Percentiles rank a stretch among this genome's conserved stretches.
These are phyloP conservation scores for Sacculina carcini DNA, from an alignment of 2,888 invertebrate genomes.

Conservation along the genomic window DNA sequence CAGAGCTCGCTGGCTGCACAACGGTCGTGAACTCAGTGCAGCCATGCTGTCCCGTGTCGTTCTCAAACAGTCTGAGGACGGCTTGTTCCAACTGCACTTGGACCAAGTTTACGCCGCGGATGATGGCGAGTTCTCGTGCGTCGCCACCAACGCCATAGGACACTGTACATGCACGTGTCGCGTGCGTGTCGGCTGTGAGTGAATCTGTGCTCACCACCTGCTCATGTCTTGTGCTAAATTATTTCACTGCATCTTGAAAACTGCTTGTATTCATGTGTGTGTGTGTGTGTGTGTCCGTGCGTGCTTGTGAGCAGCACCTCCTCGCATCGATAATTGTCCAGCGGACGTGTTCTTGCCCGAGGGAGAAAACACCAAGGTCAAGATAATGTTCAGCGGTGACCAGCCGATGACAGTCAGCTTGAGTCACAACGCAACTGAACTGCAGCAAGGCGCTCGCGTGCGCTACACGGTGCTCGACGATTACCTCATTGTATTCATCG, in stretches of 20 bases:
- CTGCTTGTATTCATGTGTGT: conserved; percentile 9
- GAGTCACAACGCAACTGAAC: conserved; percentile 48
- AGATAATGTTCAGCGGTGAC: conserved; percentile 85
- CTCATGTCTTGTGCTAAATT: no score
- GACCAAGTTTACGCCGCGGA: conserved; percentile 68
- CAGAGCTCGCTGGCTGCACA: conserved; percentile 63
- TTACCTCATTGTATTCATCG: conserved; percentile 81
- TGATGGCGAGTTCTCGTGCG: conserved; percentile 87
- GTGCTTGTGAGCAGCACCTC: no score
- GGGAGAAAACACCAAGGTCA: conserved; percentile 89
- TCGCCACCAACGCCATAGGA: conserved; percentile 76
- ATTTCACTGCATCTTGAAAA: background rate
- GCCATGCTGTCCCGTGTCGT: conserved; percentile 37
- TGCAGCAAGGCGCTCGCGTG: conserved; percentile 47
- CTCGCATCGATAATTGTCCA: conserved; percentile 69
- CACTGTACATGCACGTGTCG: conserved; percentile 62
- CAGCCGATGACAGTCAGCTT: conserved; percentile 75
- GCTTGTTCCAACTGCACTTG: conserved; percentile 58
- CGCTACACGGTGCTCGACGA: conserved; percentile 88
- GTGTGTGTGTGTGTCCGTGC: no score
- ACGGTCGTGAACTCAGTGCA: conserved; percentile 67
- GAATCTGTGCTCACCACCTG: conserved; percentile 4
- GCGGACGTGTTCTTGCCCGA: conserved; percentile 68
- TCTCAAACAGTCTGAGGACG: conserved; percentile 33
- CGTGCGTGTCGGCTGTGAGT: conserved; percentile 65